A percentile compares a stretch with the other conserved stretches of the same genome.
phyloP scores from a whole-genome alignment of 2,888 invertebrate species.

The Yponomeuta sedellus region DNA sequence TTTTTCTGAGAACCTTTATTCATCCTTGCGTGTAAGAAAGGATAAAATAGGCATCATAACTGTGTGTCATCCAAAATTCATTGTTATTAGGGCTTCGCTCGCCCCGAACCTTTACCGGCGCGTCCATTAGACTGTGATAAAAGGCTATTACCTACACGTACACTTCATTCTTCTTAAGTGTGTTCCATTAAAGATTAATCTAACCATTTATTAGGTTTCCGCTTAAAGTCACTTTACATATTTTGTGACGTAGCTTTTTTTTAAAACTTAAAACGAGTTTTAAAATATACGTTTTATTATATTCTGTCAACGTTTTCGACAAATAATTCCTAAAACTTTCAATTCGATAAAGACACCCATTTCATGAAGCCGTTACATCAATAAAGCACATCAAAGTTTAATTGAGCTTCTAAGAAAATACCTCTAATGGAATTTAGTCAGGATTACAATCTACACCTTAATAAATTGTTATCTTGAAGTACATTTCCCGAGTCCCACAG shows the following conservation, averaged over 20 bases:
- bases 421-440: slow-evolving; percentile 50
- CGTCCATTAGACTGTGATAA: slow-evolving; percentile 53
- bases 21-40: slow-evolving; percentile 5
- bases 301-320: background rate
- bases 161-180: slow-evolving; percentile 52
- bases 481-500: background rate
- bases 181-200: slow-evolving; percentile 49
- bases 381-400: slow-evolving; percentile 51
- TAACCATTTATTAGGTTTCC: slow-evolving; percentile 17
- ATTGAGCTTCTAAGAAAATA: slow-evolving; percentile 47
- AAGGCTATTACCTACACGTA: slow-evolving; percentile 45
- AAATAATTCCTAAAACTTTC: slow-evolving; percentile 29
- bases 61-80: slow-evolving; percentile 8
- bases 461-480: slow-evolving; percentile 56
- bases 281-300: background rate
- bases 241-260: background rate
- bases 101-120: background rate
- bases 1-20: slow-evolving; percentile 7
- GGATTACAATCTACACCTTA: slow-evolving; percentile 42
- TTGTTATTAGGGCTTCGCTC: slow-evolving; percentile 12
- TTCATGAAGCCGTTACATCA: slow-evolving; percentile 41
- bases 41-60: slow-evolving; percentile 11
- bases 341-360: slow-evolving; percentile 48
- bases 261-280: background rate
- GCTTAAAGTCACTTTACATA: slow-evolving; percentile 1